Evolutionary conservation across 1,140 invertebrate genomes (phyloP), one percentile per base, ranked within the genome.

Genomic region (Drosophila kepulauana): DNA sequence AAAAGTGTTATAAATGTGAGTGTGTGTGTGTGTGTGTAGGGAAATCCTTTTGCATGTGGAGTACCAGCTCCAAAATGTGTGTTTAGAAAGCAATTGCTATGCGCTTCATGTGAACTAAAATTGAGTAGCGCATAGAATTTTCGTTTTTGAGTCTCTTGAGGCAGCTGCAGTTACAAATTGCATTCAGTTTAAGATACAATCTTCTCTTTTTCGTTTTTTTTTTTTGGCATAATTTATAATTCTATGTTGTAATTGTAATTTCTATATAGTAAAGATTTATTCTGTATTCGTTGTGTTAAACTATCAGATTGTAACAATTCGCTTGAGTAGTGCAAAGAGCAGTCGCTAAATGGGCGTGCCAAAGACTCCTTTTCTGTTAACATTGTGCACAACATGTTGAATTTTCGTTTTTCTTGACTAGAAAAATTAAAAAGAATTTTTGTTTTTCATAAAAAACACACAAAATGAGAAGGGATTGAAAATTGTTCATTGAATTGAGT

Each of bases 21-120:
- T 70, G 48, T 52, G 63, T 59, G 51, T 58, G 35, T 28, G 57
- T 54, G 64, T 25, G 15, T 56, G 30, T n/a, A 25, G 48, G 20
- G 35, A 46, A 11, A 15, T 59, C 15, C 7, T 46, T 56, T 51
- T 10, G 10, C 25, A 15, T 75, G 58, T 85, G 85, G 85, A 88
- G 85, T 79, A 84, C 85, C 85, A 88, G 85, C 85, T 89, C 85
- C 85, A 54, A 75, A 81, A 89, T 72, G 59, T 72, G 59, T 62
- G 49, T 64, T 72, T 80, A 33, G 33, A 69, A 59, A 57, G 56
- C 15, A 7, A 11, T 51, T 45, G 33, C 59, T 25, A 57, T 51
- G 68, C 59, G 35, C 35, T 71, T 46, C 56, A 68, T 52, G 35
- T 49, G 41, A 38, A 56, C 49, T 62, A 28, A 69, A 68, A 68